Percentiles rank a stretch among this genome's conserved stretches.
Evolutionary conservation across 2,888 invertebrate genomes (phyloP).

Genomic region (Cinara cedri): DNA sequence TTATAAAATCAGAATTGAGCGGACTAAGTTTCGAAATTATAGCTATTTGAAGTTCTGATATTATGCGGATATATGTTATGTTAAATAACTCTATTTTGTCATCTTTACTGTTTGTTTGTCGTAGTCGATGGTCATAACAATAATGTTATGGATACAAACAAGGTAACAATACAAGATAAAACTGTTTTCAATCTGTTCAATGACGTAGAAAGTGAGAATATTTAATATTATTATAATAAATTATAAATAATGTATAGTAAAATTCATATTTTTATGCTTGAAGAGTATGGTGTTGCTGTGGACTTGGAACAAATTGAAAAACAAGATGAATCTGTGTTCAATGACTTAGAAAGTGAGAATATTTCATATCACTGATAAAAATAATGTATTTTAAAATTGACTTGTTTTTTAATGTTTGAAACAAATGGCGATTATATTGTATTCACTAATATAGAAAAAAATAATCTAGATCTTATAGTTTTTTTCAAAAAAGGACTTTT

Average conservation of each 20-base stretch:
- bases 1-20: no score
- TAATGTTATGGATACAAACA: no score
- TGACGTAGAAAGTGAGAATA: no score
- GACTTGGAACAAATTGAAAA: neutral
- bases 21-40: no score
- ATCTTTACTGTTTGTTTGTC: no score
- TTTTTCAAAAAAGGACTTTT: conserved; percentile 18
- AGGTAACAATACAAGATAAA: no score
- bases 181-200: no score
- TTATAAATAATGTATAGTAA: neutral
- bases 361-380: neutral
- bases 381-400: neutral
- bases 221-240: no score
- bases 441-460: conserved; percentile 1
- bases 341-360: conserved; percentile 6
- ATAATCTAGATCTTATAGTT: neutral
- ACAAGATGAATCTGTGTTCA: neutral
- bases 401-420: conserved; percentile 1
- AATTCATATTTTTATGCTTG: neutral
- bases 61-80: no score
- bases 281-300: neutral
- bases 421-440: neutral
- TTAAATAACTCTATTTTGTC: no score
- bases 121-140: no score
- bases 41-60: no score